Conservation (phyloP, 2,113 vertebrate genomes). For the Clupea harengus region DNA sequence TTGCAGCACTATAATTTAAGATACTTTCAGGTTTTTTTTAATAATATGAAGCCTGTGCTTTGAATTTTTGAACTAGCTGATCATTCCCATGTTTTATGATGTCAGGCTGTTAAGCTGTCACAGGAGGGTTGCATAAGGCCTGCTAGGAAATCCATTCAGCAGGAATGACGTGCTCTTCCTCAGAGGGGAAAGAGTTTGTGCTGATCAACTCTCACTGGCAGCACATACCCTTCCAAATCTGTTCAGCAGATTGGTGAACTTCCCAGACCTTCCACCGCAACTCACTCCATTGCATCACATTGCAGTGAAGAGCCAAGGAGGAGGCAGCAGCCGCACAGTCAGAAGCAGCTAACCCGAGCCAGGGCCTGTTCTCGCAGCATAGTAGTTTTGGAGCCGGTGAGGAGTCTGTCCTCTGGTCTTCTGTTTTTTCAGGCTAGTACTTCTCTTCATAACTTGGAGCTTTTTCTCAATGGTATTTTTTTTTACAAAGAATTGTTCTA, state of each 20-base stretch:
- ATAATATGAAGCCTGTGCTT: neutral
- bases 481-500: neutral
- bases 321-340: constrained; percentile 26
- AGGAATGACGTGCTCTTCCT: constrained; percentile 14
- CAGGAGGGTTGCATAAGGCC: constrained; percentile 14
- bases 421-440: neutral
- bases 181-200: constrained; percentile 24
- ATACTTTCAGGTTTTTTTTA: neutral
- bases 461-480: neutral
- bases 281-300: constrained; percentile 38
- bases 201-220: constrained; percentile 22
- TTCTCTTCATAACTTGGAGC: neutral
- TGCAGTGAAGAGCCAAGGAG: constrained; percentile 18
- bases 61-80: neutral
- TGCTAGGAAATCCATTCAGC: constrained; percentile 11
- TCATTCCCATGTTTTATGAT: constrained; percentile 10
- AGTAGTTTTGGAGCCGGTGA: neutral
- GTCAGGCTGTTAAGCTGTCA: constrained; percentile 11
- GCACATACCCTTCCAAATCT: constrained; percentile 33
- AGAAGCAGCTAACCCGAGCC: neutral
- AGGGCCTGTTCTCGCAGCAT: constrained; percentile 17
- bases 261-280: constrained; percentile 32
- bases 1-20: too few relatives aligned
- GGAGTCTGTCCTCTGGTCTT: neutral
- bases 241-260: constrained; percentile 36